phyloP scores from a whole-genome alignment of 2,797 vertebrate species.

The Echeneis naucrates region DNA sequence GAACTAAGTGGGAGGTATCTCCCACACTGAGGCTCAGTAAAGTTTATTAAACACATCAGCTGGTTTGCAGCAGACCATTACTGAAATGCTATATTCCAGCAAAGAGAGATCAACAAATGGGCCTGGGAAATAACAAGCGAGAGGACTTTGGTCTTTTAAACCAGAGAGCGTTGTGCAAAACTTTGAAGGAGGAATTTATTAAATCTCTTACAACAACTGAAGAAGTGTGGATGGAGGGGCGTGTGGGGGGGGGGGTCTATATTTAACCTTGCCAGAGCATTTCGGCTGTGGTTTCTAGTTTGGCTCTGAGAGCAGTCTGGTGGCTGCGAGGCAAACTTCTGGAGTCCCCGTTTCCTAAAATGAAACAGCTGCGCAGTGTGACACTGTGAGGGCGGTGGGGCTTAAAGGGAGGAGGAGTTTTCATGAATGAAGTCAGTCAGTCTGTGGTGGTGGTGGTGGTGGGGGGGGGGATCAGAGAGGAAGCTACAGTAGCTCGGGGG shows the following conservation, averaged over 20 bases:
- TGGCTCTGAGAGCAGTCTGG: constrained; percentile 83
- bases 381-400: constrained; percentile 63
- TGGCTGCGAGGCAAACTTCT: constrained; percentile 84
- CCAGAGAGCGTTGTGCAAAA: constrained; percentile 74
- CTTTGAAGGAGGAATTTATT: constrained; percentile 81
- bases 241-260: constrained; percentile 85
- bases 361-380: constrained; percentile 86
- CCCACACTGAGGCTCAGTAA: constrained; percentile 75
- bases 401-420: constrained; percentile 74
- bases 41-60: constrained; percentile 84
- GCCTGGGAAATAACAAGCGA: constrained; percentile 74
- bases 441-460: too few relatives aligned
- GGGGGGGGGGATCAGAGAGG: constrained; percentile 66
- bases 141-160: constrained; percentile 78
- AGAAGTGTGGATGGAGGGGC: too few relatives aligned
- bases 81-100: constrained; percentile 75
- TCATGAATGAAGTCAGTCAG: constrained; percentile 83
- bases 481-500: constrained; percentile 53
- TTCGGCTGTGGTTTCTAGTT: constrained; percentile 81
- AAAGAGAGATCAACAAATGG: constrained; percentile 80
- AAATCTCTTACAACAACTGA: constrained; percentile 82
- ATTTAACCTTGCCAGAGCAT: constrained; percentile 83
- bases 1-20: constrained; percentile 76
- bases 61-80: constrained; percentile 79
- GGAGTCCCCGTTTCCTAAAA: constrained; percentile 85